These are phyloP conservation scores for Peromyscus eremicus DNA, from an alignment of 2,797 vertebrate species.

Conservation along the genomic window DNA sequence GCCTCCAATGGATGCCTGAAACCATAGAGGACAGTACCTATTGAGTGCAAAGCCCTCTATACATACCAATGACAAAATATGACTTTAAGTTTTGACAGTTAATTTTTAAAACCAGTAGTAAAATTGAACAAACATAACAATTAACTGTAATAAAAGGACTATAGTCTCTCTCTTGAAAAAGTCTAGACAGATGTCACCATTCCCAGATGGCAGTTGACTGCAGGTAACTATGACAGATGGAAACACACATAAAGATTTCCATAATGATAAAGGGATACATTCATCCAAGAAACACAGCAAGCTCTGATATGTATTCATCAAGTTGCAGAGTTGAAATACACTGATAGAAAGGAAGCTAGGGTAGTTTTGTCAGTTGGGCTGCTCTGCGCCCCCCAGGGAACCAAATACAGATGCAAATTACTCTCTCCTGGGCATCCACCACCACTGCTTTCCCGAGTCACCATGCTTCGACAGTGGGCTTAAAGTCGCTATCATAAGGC, in stretches of 20 bases:
- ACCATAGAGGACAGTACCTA: neutral
- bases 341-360: neutral
- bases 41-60: neutral
- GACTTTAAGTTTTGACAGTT: neutral
- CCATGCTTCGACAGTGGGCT: neutral
- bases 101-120: neutral
- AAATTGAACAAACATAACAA: neutral
- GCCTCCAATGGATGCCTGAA: neutral
- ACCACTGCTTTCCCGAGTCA: neutral
- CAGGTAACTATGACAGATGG: neutral
- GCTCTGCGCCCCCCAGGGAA: neutral
- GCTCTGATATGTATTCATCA: neutral
- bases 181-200: neutral
- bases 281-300: conserved; percentile 2
- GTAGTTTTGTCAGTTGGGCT: neutral
- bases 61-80: neutral
- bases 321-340: neutral
- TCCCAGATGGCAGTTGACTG: neutral
- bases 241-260: neutral
- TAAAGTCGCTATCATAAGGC: neutral
- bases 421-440: neutral
- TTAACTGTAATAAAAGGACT: neutral
- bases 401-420: neutral
- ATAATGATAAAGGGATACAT: neutral
- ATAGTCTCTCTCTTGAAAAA: neutral